Conservation (phyloP, 2,888 invertebrate genomes). For the Lagria hirta region DNA sequence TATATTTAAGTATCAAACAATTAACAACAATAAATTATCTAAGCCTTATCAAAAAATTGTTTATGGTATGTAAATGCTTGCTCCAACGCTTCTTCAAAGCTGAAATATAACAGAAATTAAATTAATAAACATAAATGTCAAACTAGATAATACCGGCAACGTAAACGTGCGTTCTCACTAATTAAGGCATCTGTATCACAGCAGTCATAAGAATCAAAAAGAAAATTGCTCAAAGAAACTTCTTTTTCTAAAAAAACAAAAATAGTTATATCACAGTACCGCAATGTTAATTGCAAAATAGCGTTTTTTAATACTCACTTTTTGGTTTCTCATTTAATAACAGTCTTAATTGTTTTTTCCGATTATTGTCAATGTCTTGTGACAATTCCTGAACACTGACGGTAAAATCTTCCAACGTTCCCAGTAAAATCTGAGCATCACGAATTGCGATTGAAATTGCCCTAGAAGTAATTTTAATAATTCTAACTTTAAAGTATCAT, state of each 20-base stretch:
- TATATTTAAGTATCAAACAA: slow-evolving; percentile 7
- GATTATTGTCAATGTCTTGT: slow-evolving; percentile 32
- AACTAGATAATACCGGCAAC: slow-evolving; percentile 26
- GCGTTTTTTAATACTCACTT: background rate
- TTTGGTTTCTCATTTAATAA: slow-evolving; percentile 4
- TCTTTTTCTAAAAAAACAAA: slow-evolving; percentile 2
- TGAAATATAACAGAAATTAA: slow-evolving; percentile 4
- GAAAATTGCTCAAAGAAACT: slow-evolving; percentile 1
- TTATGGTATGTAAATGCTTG: slow-evolving; percentile 5
- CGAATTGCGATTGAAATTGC: slow-evolving; percentile 29
- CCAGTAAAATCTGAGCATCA: slow-evolving; percentile 26
- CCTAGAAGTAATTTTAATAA: slow-evolving; percentile 26
- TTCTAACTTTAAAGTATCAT: slow-evolving; percentile 1
- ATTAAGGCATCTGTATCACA: slow-evolving; percentile 26
- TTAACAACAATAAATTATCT: slow-evolving; percentile 3
- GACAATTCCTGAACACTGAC: slow-evolving; percentile 29
- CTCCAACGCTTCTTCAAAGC: slow-evolving; percentile 12
- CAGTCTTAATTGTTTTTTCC: slow-evolving; percentile 25
- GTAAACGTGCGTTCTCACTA: slow-evolving; percentile 32
- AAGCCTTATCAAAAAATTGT: slow-evolving; percentile 6
- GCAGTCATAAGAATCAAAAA: slow-evolving; percentile 12
- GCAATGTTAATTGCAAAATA: no score
- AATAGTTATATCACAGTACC: background rate
- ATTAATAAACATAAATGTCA: background rate
- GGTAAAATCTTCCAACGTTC: slow-evolving; percentile 32